phyloP scores from a whole-genome alignment of 2,113 vertebrate species.

The Seriola aureovittata region DNA sequence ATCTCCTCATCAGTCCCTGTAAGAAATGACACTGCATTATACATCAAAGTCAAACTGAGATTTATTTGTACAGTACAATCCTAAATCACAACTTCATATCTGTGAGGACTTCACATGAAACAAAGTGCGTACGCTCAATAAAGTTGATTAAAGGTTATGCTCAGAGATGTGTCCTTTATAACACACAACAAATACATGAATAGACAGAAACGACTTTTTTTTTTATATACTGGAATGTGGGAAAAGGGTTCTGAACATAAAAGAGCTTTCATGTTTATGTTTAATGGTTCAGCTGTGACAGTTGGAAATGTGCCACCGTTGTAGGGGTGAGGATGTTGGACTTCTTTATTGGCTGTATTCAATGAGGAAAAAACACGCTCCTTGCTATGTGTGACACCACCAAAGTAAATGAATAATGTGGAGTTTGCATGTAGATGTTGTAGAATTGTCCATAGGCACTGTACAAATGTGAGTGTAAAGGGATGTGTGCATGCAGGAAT shows the following conservation, averaged over 20 bases:
- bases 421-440: too few species aligned
- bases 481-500: too few species aligned
- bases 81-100: conserved; percentile 6
- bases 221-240: neutral
- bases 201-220: neutral
- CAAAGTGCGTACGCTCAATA: neutral
- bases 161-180: neutral
- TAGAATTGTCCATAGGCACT: neutral
- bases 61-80: conserved; percentile 9
- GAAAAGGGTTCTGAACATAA: conserved; percentile 25
- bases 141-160: conserved; percentile 35
- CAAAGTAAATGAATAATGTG: neutral
- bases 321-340: conserved; percentile 3
- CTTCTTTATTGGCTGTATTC: conserved; percentile 24
- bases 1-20: conserved; percentile 57
- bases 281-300: conserved; percentile 25
- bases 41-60: conserved; percentile 57
- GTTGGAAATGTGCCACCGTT: neutral
- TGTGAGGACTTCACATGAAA: conserved; percentile 26
- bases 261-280: conserved; percentile 40
- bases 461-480: neutral
- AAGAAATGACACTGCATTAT: conserved; percentile 56
- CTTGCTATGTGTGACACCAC: neutral
- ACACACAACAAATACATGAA: conserved; percentile 14
- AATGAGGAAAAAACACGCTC: neutral